Evolutionary conservation across 2,797 vertebrate species (phyloP).

Genomic region (Ispidina picta): DNA sequence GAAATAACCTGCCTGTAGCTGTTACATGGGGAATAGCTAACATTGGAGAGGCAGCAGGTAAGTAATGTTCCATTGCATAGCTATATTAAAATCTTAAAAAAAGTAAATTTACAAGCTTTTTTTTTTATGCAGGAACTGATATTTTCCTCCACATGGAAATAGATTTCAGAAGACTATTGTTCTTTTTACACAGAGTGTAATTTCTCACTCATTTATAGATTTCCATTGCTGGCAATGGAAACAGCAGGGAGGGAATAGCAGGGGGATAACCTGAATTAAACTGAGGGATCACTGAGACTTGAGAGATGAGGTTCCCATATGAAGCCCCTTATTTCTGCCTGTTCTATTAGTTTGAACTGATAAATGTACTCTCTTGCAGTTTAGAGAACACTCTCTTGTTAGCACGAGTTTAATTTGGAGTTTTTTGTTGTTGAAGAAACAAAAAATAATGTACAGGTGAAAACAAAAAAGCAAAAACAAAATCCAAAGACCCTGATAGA

Average conservation of each 20-base stretch:
- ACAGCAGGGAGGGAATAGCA: conserved; percentile 24
- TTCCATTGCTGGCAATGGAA: conserved; percentile 74
- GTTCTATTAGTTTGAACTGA: conserved; percentile 45
- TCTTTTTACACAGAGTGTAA: conserved; percentile 39
- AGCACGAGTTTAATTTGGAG: background rate
- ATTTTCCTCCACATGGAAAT: conserved; percentile 48
- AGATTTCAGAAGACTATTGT: conserved; percentile 36
- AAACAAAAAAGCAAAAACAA: background rate
- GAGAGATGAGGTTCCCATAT: background rate
- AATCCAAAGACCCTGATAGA: conserved; percentile 77
- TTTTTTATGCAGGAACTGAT: conserved; percentile 69
- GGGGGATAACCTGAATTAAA: background rate
- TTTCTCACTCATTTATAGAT: conserved; percentile 22
- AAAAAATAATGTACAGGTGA: conserved; percentile 7
- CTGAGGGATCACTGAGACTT: background rate
- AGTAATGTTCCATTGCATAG: conserved; percentile 73
- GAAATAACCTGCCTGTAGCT: conserved; percentile 67
- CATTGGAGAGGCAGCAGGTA: conserved; percentile 77
- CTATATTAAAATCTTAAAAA: conserved; percentile 39
- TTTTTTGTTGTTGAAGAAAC: background rate
- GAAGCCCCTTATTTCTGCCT: conserved; percentile 49
- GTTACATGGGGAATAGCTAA: conserved; percentile 72
- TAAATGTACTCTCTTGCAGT: conserved; percentile 1
- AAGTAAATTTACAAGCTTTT: conserved; percentile 42
- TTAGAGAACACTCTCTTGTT: background rate